Evolutionary conservation across 2,797 vertebrate genomes (phyloP).

Genomic region (Mastacembelus armatus): DNA sequence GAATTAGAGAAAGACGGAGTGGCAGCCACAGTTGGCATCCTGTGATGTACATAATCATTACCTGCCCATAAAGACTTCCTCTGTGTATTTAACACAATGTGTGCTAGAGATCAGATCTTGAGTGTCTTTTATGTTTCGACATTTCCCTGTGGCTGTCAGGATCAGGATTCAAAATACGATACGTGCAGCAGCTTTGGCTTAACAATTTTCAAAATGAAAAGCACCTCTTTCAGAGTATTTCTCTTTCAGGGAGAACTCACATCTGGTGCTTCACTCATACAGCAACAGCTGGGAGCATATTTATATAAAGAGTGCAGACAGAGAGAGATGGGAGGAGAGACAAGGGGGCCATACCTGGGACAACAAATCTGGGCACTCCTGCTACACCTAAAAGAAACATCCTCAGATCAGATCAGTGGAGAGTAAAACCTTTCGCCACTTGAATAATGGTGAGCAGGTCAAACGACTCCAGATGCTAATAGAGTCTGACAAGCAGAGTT

Average conservation of each 20-base stretch:
- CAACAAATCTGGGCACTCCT: slow-evolving; percentile 52
- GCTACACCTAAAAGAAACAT: slow-evolving; percentile 55
- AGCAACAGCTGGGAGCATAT: slow-evolving; percentile 42
- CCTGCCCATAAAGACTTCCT: slow-evolving; percentile 33
- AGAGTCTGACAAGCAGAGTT: slow-evolving; percentile 67
- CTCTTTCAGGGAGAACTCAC: slow-evolving; percentile 22
- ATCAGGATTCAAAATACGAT: slow-evolving; percentile 1
- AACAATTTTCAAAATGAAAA: slow-evolving; percentile 22
- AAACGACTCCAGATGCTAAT: slow-evolving; percentile 76
- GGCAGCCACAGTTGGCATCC: slow-evolving; percentile 39
- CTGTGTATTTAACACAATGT: slow-evolving; percentile 26
- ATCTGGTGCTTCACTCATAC: slow-evolving; percentile 48
- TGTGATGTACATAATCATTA: slow-evolving; percentile 32
- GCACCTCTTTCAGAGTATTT: slow-evolving; percentile 9
- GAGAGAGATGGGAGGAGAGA: neutral
- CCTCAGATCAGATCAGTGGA: slow-evolving; percentile 71
- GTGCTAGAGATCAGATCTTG: slow-evolving; percentile 24
- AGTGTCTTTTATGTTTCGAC: slow-evolving; percentile 32
- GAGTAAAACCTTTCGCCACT: slow-evolving; percentile 78
- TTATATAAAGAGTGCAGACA: slow-evolving; percentile 25
- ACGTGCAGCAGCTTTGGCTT: neutral
- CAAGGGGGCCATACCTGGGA: slow-evolving; percentile 59
- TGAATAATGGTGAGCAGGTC: slow-evolving; percentile 77
- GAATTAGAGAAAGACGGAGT: no score
- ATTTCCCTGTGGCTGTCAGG: slow-evolving; percentile 15